Percentiles rank a stretch among this genome's conserved stretches.
These are phyloP conservation scores for Bombylius discolor DNA, from an alignment of 2,888 invertebrate genomes.

Conservation along the genomic window DNA sequence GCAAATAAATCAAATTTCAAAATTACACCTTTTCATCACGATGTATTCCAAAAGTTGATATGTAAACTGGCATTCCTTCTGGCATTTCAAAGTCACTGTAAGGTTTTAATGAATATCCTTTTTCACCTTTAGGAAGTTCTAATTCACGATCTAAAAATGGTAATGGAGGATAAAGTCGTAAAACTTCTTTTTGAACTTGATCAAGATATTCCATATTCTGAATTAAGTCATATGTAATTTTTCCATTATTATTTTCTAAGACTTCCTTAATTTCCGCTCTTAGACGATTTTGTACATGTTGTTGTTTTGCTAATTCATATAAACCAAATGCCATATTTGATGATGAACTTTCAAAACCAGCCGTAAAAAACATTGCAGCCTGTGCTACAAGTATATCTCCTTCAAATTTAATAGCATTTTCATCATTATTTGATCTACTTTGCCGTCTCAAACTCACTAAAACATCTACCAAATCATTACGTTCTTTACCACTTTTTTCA, in stretches of 20 bases:
- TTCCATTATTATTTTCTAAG: conserved; percentile 13
- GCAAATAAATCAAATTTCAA: background rate
- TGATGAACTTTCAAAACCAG: conserved; percentile 15
- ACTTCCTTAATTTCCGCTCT: conserved; percentile 25
- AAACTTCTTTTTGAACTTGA: conserved; percentile 23
- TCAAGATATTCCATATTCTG: conserved; percentile 27
- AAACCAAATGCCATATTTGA: conserved; percentile 25
- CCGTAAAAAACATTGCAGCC: conserved; percentile 14
- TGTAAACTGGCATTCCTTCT: conserved; percentile 28
- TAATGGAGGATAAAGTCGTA: conserved; percentile 32
- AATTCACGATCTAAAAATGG: conserved; percentile 33
- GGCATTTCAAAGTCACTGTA: conserved; percentile 24
- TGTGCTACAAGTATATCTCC: conserved; percentile 13
- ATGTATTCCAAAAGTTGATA: conserved; percentile 30
- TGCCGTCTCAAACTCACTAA: conserved; percentile 33
- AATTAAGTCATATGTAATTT: conserved; percentile 24
- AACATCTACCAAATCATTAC: conserved; percentile 41
- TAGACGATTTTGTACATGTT: conserved; percentile 24
- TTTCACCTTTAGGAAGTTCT: conserved; percentile 16
- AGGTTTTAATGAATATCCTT: conserved; percentile 26
- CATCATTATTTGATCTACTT: background rate
- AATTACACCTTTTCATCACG: conserved; percentile 28
- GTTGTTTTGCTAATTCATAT: conserved; percentile 23
- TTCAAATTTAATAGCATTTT: background rate
- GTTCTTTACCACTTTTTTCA: conserved; percentile 26